phyloP scores from a whole-genome alignment of 2,888 invertebrate species.

The Prosapia bicincta region DNA sequence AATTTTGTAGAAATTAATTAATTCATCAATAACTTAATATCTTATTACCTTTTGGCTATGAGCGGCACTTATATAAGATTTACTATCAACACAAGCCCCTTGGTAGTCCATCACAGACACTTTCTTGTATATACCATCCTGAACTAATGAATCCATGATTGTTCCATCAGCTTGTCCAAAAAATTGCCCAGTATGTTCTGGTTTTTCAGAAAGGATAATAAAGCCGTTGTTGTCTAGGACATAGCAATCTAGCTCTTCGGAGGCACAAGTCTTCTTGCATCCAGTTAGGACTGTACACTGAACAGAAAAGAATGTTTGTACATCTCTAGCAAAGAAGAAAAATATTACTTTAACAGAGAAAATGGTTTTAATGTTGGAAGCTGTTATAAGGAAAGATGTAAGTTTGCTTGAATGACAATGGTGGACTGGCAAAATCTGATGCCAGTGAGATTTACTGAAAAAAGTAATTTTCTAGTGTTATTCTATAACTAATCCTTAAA shows the following conservation, averaged over 20 bases:
- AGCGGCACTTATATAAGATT: constrained; percentile 55
- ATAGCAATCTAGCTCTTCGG: constrained; percentile 86
- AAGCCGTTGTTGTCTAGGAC: constrained; percentile 94
- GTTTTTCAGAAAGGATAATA: constrained; percentile 84
- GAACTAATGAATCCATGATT: constrained; percentile 89
- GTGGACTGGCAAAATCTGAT: no score
- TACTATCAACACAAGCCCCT: constrained; percentile 63
- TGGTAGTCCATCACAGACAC: constrained; percentile 87
- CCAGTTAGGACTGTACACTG: constrained; percentile 67
- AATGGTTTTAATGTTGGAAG: no score
- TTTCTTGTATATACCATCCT: constrained; percentile 85
- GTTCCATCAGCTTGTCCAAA: constrained; percentile 94
- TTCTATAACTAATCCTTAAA: no score
- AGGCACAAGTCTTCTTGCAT: constrained; percentile 82
- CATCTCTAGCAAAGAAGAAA: no score
- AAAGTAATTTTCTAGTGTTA: no score
- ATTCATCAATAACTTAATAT: no score
- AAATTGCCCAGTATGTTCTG: constrained; percentile 84
- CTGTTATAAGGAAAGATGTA: no score
- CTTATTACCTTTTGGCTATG: neutral
- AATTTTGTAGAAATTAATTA: no score
- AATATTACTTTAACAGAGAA: no score
- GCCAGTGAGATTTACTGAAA: no score
- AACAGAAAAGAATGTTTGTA: constrained; percentile 41
- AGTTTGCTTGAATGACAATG: no score